Evolutionary conservation across 35 echinoderm and acorn worm species (phyloP).

Genomic region (Stichopus chloronotus): DNA sequence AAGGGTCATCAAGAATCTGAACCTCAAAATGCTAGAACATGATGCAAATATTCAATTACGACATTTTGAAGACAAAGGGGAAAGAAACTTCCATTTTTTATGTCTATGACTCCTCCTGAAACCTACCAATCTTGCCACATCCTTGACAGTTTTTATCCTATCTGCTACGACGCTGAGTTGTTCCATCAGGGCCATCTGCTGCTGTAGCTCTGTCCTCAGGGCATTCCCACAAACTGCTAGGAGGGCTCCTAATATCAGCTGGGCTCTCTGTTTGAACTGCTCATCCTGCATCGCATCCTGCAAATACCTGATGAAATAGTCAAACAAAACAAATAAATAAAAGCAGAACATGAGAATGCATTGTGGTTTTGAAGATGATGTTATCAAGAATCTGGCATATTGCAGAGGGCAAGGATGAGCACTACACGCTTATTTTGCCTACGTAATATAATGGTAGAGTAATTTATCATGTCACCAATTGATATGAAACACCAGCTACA

Average conservation of each 20-base stretch:
- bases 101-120: background rate
- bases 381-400: too few species aligned
- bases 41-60: too few species aligned
- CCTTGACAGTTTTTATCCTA: conserved; percentile 85
- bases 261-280: conserved; percentile 84
- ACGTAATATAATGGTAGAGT: too few species aligned
- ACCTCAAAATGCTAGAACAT: too few species aligned
- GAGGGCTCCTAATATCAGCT: conserved; percentile 87
- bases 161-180: conserved; percentile 80
- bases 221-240: conserved; percentile 79
- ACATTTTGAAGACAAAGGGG: background rate
- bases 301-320: conserved; percentile 71
- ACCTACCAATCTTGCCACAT: conserved; percentile 84
- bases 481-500: background rate
- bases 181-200: conserved; percentile 81
- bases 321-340: background rate
- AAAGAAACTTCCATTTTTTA: background rate
- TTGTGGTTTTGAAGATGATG: too few species aligned
- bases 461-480: too few species aligned
- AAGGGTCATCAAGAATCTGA: too few species aligned
- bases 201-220: conserved; percentile 74
- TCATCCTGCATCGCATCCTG: conserved; percentile 85
- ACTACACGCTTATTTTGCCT: too few species aligned
- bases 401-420: too few species aligned
- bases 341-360: background rate